Base-by-base conservation (phyloP, 2,888 invertebrate genomes). In the Rhingia campestris region DNA sequence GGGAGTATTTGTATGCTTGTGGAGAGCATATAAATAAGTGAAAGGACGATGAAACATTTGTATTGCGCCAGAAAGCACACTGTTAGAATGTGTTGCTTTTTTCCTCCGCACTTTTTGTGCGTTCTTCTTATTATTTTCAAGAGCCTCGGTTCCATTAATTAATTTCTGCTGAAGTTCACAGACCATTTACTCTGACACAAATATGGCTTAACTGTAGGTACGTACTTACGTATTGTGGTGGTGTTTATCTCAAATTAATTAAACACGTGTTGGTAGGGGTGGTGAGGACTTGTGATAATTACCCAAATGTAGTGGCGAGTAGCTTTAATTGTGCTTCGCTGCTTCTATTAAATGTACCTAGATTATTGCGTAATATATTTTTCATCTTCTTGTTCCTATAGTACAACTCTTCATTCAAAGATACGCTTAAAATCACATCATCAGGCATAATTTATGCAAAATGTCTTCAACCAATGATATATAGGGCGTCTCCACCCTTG, bases 141-240 rank as follows among this genome's bases (percentile, higher is more conserved):
- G 14, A 54, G 14, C 14, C 14, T 10, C 0, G 33, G 66, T 56
- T 76, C n/a, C 47, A 70, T 81, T 67, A 81, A 81, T 81, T 81
- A 81, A 77, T 77, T 70, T 22, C 22, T 22, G 2, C 22, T 22
- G 22, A 22, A 22, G 22, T 22, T 22, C 22, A 22, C 22, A 22
- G 22, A 22, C 22, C 22, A 22, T 22, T 22, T 22, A 22, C 22
- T 22, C 22, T 22, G 22, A 22, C 22, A 22, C 22, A 22, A 22
- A 22, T 22, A 22, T 22, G 2, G 22, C 22, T 22, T 22, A 10
- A 6, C 35, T 14, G 45, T 45, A 45, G 45, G 45, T 45, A 10
- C 45, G 45, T 45, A 10, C 45, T 45, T 45, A 10, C 5, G 10
- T 9, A 10, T 4, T 12, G 45, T 6, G 45, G 12, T 45, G 45